Evolutionary conservation across 2,113 vertebrate species (phyloP), one percentile per base, ranked within the genome.

Genomic region (Cyprinodon brontotheroides): DNA sequence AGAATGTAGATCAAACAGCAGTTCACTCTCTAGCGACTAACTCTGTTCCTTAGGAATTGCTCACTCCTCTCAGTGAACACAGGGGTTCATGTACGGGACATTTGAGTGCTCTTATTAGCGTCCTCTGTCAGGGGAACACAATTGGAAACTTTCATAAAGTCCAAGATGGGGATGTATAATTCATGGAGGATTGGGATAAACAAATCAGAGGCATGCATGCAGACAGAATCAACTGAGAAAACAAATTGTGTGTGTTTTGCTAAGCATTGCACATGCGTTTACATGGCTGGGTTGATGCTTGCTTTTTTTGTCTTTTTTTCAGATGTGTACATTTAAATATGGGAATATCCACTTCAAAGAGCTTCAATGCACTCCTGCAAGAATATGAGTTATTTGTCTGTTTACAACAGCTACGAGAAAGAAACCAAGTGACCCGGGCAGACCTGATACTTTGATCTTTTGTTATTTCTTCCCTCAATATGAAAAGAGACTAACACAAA

Each of bases 261-360:
- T 61, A 37, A 59, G 64, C n/a, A 38, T 38, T 39, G 65, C 43
- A 57, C 68, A 9, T 41, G 59, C 47, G n/a, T 61, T 48, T 13
- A 59, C 73, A 2, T 70, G 61, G n/a, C 17, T n/a, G 17, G n/a
- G 17, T 57, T n/a, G n/a, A 57, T n/a, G 50, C n/a, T 9, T 43
- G 48, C 69, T 78, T 68, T 69, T 76, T 41, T 47, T 66, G 6
- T 72, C 74, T 74, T 84, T 53, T 53, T 20, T n/a, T 29, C 50
- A 15, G 6, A 39, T 4, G 2, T 70, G 79, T 78, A 64, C 10
- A 82, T 87, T 69, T 73, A 79, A 89, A 88, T 75, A 47, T 50
- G 48, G 7, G 12, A 80, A 87, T 89, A 87, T 89, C 85, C 87
- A 89, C 89, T 89, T 92, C 82, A 92, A 92, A 92, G 89, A 70